Conservation (phyloP, 2,113 vertebrate species). For the Antechinus stuartii region DNA sequence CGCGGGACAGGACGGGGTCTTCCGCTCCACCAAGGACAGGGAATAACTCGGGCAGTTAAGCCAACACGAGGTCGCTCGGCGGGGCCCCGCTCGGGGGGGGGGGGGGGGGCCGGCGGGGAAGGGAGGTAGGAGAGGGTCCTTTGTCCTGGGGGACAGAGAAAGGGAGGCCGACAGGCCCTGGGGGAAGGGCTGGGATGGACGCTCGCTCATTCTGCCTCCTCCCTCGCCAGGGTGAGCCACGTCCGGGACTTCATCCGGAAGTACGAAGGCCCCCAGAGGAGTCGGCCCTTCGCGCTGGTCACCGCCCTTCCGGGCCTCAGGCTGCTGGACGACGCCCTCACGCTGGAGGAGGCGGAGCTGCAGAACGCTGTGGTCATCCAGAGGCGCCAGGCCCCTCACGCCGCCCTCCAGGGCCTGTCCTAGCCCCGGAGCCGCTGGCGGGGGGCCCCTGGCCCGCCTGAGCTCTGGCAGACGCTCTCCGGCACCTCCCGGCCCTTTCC, state of each 20-base stretch:
- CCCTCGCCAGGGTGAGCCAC: conserved; percentile 86
- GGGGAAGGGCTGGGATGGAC: too few relatives aligned
- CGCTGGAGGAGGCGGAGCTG: conserved; percentile 88
- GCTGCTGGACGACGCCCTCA: conserved; percentile 86
- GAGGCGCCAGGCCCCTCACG: conserved; percentile 66
- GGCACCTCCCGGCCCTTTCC: too few relatives aligned
- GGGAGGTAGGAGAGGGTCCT: too few relatives aligned
- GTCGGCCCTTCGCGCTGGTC: conserved; percentile 87
- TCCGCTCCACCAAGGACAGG: too few relatives aligned
- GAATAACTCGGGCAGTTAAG: neutral
- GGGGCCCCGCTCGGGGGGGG: too few relatives aligned
- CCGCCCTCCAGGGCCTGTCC: neutral
- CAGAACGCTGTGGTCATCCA: conserved; percentile 91
- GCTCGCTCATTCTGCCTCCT: neutral
- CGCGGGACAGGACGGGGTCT: too few relatives aligned
- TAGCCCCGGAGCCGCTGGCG: neutral
- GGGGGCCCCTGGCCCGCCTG: too few relatives aligned
- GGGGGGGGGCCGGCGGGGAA: too few relatives aligned
- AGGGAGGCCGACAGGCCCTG: too few relatives aligned
- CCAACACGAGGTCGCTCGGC: too few relatives aligned
- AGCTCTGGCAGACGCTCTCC: too few relatives aligned
- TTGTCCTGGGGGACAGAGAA: too few relatives aligned
- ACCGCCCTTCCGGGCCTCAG: conserved; percentile 89
- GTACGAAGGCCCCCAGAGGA: conserved; percentile 84
- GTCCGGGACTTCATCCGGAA: conserved; percentile 89